Evolutionary conservation across 1,140 invertebrate genomes (phyloP), one percentile per base, ranked within the genome.

Genomic region (Hylyphantes graminicola): DNA sequence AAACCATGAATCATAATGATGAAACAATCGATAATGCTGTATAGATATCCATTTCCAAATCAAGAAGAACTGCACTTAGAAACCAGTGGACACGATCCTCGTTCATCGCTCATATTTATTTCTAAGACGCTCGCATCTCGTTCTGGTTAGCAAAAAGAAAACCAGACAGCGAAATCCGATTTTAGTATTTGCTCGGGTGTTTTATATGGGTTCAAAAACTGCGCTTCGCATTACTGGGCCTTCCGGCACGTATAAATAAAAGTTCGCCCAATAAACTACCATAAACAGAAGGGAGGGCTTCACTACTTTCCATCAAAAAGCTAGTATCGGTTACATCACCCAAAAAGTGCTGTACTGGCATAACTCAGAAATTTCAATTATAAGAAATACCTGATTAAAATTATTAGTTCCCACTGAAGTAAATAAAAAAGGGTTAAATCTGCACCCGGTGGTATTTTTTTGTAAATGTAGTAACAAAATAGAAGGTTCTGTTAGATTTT

Each of bases 71-170:
- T 74, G 55, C 54, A 74, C 72, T 74, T 74, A 51, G 15, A 15
- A n/a, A 48, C 9, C 15, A 35, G 21, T 15, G 15, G 9, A 57
- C 70, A 73, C 72, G 54, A 21, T n/a, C 17, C 17, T 21, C 51
- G n/a, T 74, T 21, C 72, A 74, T 74, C 48, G 72, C 51, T 74
- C 57, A 51, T 55, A 57, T 74, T 74, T 74, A 74, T 74, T 74
- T 57, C 72, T 55, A 35, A 57, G 55, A 6, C 13, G 11, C 21
- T 15, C 35, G 7, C 7, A 74, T 59, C 54, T 17, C 51, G 19
- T 57, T 48, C 17, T 57, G 72, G 72, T 57, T 57, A 35, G 50
- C 35, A 19, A 67, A 67, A 67, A 21, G 9, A 67, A 35, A 13
- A 21, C 19, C 68, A 48, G 54, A 70, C 35, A 74, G 55, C 74